Evolutionary conservation across 2,113 vertebrate species (phyloP), one percentile per base, ranked within the genome.

Genomic region (Phaetusa simplex): DNA sequence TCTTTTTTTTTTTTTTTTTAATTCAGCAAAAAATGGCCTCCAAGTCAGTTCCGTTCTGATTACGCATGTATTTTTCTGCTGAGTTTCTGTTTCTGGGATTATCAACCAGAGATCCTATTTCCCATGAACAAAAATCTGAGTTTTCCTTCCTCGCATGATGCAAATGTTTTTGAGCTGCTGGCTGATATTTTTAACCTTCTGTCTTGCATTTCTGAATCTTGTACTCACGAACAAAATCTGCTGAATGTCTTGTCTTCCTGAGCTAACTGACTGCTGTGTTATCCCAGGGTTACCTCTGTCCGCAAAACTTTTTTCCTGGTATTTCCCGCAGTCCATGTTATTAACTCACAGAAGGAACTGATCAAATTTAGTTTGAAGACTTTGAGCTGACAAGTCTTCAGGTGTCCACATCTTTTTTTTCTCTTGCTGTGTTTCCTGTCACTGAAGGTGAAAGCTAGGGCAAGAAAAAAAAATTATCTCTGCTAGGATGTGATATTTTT

Each of bases 311-410:
- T 94, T 38, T 65, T 82, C 61, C 58, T 62, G 45, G 20, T 82
- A 47, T 93, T 95, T 97, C 78, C 86, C 66, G 77, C 66, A 88
- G 88, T 70, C 83, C 38, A 22, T 70, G 42, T 85, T 91, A 82
- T 96, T 95, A 94, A 76, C 62, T 93, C 91, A 82, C 81, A 86
- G 86, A 84, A 85, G 61, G 61, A 95, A 62, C 14, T 62, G 78
- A 95, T 59, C 4, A 6, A 91, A 89, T 96, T 93, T 94, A 82
- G 24, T 90, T 56, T 82, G 93, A 96, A 91, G 58, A 77, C 85
- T 93, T 77, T 87, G 86, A 82, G 34, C 36, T 79, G 89, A 90
- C 62, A 82, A 70, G 53, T 95, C 84, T 74, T 94, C 62, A 89
- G 84, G 42, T 87, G 81, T 82, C 61, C 53, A 34, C 1, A 0